These are phyloP conservation scores for Dasyurus viverrinus DNA, from an alignment of 2,113 vertebrate genomes.

Conservation along the genomic window DNA sequence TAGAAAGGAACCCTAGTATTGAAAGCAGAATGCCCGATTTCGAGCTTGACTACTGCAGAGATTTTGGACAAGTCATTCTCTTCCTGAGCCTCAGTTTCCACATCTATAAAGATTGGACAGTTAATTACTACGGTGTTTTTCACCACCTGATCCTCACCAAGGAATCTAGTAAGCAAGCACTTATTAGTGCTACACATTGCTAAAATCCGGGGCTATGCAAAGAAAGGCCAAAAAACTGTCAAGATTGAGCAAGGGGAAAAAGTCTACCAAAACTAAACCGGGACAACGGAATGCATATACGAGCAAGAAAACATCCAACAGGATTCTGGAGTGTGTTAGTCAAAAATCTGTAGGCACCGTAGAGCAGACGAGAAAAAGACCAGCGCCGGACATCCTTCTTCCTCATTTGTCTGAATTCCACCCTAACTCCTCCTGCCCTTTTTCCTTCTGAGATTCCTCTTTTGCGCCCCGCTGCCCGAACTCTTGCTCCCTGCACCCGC, in stretches of 20 bases:
- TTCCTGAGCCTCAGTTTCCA: constrained; percentile 37
- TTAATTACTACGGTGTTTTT: neutral
- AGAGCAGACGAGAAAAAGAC: neutral
- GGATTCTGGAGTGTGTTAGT: neutral
- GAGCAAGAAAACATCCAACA: fast-evolving
- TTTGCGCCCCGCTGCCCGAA: neutral
- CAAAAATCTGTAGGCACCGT: neutral
- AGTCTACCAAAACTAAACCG: neutral
- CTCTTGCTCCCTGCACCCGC: neutral
- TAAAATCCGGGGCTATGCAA: neutral
- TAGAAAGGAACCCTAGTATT: neutral
- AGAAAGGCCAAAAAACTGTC: neutral
- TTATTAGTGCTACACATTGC: neutral
- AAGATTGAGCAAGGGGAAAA: neutral
- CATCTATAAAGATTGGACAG: constrained; percentile 5
- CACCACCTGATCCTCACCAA: neutral
- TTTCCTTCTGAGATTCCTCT: constrained; percentile 8
- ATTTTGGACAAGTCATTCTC: constrained; percentile 2
- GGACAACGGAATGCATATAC: constrained; percentile 61
- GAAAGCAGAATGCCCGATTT: neutral
- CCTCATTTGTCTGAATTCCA: too few species aligned
- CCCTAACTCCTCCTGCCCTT: constrained; percentile 19
- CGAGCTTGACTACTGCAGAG: neutral
- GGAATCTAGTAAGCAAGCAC: neutral
- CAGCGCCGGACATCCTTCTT: too few species aligned